These are phyloP conservation scores for Chrosomus eos DNA, from an alignment of 2,797 vertebrate genomes.

Conservation along the genomic window DNA sequence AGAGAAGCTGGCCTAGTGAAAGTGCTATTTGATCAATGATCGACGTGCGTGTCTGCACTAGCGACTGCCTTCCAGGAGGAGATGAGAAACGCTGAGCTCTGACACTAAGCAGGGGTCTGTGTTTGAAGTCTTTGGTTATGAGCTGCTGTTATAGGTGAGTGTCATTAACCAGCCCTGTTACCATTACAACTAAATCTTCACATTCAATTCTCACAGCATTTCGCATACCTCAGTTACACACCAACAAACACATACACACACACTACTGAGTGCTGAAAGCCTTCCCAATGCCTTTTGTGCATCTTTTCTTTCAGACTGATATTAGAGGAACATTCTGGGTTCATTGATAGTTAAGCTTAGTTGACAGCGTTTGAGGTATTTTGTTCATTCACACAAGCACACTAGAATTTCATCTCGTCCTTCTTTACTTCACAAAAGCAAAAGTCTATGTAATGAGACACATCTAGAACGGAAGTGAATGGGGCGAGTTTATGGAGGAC, in stretches of 20 bases:
- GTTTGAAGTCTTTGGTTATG: slow-evolving; percentile 67
- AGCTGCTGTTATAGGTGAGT: slow-evolving; percentile 73
- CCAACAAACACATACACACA: neutral
- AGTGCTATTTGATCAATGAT: slow-evolving; percentile 72
- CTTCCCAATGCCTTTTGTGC: neutral
- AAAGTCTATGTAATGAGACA: neutral
- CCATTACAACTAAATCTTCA: neutral
- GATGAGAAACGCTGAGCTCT: slow-evolving; percentile 71
- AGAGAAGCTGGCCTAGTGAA: slow-evolving; percentile 66
- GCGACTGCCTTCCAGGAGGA: slow-evolving; percentile 60
- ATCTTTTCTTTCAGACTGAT: neutral
- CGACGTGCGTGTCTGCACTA: slow-evolving; percentile 73
- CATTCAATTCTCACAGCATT: neutral
- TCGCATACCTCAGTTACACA: neutral
- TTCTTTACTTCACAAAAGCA: neutral
- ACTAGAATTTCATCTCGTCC: neutral
- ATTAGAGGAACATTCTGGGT: neutral
- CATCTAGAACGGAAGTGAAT: neutral
- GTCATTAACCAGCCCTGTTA: slow-evolving; percentile 67
- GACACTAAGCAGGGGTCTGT: slow-evolving; percentile 68
- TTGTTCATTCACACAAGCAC: too few species aligned
- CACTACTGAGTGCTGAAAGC: neutral
- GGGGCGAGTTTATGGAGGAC: too few species aligned
- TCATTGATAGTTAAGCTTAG: neutral
- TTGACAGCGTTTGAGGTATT: neutral